A percentile compares a stretch with the other conserved stretches of the same genome.
Evolutionary conservation across 1,140 invertebrate species (phyloP).

Genomic region (Heliconius congener): DNA sequence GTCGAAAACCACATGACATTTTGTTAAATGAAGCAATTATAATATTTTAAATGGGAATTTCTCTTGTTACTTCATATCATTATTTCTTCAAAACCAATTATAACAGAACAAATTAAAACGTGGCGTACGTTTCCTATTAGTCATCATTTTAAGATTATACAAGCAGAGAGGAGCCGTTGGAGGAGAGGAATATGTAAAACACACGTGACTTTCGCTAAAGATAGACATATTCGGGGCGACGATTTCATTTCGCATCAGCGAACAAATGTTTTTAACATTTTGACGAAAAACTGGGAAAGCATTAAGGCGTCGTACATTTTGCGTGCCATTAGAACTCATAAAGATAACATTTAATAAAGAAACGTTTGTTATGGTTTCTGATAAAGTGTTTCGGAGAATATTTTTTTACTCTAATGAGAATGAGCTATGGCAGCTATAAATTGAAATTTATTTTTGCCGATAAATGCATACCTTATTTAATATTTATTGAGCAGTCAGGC

Average conservation of each 20-base stretch:
- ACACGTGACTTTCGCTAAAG: constrained; percentile 65
- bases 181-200: constrained; percentile 72
- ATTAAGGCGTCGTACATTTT: constrained; percentile 56
- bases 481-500: constrained; percentile 9
- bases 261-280: constrained; percentile 66
- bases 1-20: constrained; percentile 41
- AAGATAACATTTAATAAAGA: constrained; percentile 53
- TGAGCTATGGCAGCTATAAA: constrained; percentile 20
- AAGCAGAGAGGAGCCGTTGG: constrained; percentile 36
- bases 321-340: constrained; percentile 43
- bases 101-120: constrained; percentile 34
- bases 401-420: constrained; percentile 45
- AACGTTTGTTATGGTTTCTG: constrained; percentile 55
- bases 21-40: constrained; percentile 42
- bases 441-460: constrained; percentile 31
- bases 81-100: constrained; percentile 14
- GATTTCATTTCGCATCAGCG: constrained; percentile 69
- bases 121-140: constrained; percentile 27
- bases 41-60: constrained; percentile 36
- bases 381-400: constrained; percentile 54
- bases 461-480: constrained; percentile 20
- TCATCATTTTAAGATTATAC: constrained; percentile 9
- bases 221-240: constrained; percentile 64
- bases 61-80: constrained; percentile 11
- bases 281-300: constrained; percentile 61